These are phyloP conservation scores for Gobionotothen gibberifrons DNA, from an alignment of 2,797 vertebrate genomes.

Conservation along the genomic window DNA sequence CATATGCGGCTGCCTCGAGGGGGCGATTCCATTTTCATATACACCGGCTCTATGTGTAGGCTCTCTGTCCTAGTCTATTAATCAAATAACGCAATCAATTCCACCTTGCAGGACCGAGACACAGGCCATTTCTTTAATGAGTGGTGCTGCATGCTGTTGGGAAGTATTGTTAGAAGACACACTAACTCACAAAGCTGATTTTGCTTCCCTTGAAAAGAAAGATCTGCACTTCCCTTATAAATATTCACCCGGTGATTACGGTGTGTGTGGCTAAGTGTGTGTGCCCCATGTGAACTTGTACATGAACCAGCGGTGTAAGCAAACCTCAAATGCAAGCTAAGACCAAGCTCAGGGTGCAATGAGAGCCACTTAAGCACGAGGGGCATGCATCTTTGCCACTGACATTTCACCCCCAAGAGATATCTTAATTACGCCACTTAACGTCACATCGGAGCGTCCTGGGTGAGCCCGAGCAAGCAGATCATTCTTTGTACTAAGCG, in stretches of 20 bases:
- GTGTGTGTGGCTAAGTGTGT: conserved; percentile 5
- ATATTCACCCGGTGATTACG: conserved; percentile 17
- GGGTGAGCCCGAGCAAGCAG: conserved; percentile 68
- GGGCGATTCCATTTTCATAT: conserved; percentile 81
- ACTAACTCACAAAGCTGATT: background rate
- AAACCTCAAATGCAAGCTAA: conserved; percentile 47
- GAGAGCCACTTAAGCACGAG: conserved; percentile 64
- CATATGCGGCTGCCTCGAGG: conserved; percentile 77
- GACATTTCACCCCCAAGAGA: conserved; percentile 66
- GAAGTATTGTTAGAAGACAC: conserved; percentile 1
- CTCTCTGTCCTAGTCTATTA: conserved; percentile 67
- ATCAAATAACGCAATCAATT: conserved; percentile 78
- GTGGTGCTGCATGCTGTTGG: conserved; percentile 24
- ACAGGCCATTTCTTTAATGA: conserved; percentile 51
- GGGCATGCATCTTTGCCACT: conserved; percentile 78
- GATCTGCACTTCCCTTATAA: background rate
- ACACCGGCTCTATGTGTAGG: conserved; percentile 57
- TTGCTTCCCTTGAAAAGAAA: background rate
- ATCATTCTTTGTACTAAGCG: conserved; percentile 78
- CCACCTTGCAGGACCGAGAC: conserved; percentile 44
- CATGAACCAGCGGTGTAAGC: conserved; percentile 51
- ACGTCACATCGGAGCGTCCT: conserved; percentile 73
- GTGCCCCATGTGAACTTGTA: conserved; percentile 16
- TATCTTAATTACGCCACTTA: conserved; percentile 83
- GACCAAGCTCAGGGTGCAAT: conserved; percentile 48